Evolutionary conservation across 2,113 vertebrate genomes (phyloP), one percentile per base, ranked within the genome.

Genomic region (Petrocephalus microphthalmus): DNA sequence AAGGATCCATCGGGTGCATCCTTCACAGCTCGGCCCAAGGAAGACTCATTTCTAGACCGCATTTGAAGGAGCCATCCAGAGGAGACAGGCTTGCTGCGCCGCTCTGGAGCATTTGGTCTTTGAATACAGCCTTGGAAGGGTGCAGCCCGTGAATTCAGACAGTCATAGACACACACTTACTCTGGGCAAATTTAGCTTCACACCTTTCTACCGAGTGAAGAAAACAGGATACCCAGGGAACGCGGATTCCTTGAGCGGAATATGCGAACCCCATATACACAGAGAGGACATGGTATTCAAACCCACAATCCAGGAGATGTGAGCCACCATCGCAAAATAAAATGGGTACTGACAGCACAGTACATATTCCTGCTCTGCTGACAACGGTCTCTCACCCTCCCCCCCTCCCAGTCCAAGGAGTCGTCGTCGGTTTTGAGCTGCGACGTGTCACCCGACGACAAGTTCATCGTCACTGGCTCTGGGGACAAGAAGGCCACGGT

Each of bases 401-500:
- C 10, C 78, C 19, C 37, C 29, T 8, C 13, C 2, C 92, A 99
- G 97, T 96, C 96, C 37, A 97, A 97, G 53, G 97, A 98, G 91
- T 94, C 94, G 0, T 95, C 96, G 0, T 96, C 96, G 0, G 92
- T 97, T 90, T 93, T 96, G 92, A 97, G 97, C 94, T 98, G 97
- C 0, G 97, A 97, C 1, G 94, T 98, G 89, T 96, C 97, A 0
- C 60, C 93, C 8, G 96, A 97, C 0, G 95, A 96, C 93, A 96
- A 96, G 90, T 96, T 97, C 92, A 94, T 98, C 0, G 94, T 97
- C 78, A 97, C 96, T 0, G 97, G 97, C 74, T 97, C 96, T 0
- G 94, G 95, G 0, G 95, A 97, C 93, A 96, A 97, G 94, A 97
- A 96, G 47, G 97, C 97, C 89, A 97, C 96, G 0, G 96, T 98